phyloP scores from a whole-genome alignment of 2,888 invertebrate species.

The Monochamus alternatus region DNA sequence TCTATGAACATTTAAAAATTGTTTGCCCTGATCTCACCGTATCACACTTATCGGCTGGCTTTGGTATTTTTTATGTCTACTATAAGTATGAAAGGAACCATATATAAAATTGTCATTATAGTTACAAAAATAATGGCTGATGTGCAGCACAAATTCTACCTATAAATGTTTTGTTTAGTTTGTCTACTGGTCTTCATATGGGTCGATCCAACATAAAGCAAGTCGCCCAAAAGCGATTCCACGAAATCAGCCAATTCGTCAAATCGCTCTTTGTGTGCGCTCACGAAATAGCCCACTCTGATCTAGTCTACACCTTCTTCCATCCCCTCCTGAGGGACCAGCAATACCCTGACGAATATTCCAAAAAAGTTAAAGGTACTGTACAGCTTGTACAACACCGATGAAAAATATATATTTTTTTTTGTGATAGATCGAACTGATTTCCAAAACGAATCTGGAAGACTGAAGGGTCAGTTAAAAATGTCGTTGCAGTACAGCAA shows the following conservation, averaged over 20 bases:
- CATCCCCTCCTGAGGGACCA: slow-evolving; percentile 96
- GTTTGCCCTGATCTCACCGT: no score
- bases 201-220: slow-evolving; percentile 95
- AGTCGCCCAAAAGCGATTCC: slow-evolving; percentile 93
- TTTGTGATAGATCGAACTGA: slow-evolving; percentile 60
- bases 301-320: slow-evolving; percentile 98
- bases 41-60: no score
- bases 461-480: slow-evolving; percentile 83
- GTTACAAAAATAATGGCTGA: not conserved
- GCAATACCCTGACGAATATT: slow-evolving; percentile 88
- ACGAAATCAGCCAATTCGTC: slow-evolving; percentile 91
- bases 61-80: no score
- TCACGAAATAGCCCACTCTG: slow-evolving; percentile 95
- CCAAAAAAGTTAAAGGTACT: slow-evolving; percentile 84
- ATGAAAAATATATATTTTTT: slow-evolving; percentile 5
- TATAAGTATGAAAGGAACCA: no score
- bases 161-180: slow-evolving; percentile 69
- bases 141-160: not conserved
- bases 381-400: no score
- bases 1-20: no score
- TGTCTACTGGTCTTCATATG: slow-evolving; percentile 84
- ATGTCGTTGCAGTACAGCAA: slow-evolving; percentile 84
- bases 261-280: slow-evolving; percentile 89
- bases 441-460: slow-evolving; percentile 63
- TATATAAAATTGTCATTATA: no score